phyloP scores from a whole-genome alignment of 1,140 invertebrate genomes.

The Metopolophium dirhodum region DNA sequence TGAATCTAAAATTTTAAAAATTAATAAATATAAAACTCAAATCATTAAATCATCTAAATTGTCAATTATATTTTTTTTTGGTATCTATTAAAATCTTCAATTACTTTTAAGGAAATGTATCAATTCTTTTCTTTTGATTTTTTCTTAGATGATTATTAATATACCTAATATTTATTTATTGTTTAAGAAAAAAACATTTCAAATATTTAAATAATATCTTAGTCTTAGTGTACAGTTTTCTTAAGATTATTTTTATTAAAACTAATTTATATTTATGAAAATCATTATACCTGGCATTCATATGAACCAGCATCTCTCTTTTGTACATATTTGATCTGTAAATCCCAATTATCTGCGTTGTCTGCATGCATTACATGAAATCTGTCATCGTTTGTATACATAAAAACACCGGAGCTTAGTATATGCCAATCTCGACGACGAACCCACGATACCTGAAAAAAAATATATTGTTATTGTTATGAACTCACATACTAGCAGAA shows the following conservation, averaged over 20 bases:
- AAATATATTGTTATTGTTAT: not conserved
- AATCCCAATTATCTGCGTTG: conserved; percentile 85
- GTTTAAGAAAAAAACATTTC: not conserved
- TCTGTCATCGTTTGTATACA: conserved; percentile 90
- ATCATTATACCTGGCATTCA: conserved; percentile 85
- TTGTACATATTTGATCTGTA: conserved; percentile 92
- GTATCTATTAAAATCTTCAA: too few species aligned
- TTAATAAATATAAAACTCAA: too few species aligned
- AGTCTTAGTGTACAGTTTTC: not conserved
- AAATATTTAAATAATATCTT: not conserved
- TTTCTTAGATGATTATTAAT: not conserved
- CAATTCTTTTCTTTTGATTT: too few species aligned
- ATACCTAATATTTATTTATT: not conserved
- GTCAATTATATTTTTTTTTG: too few species aligned
- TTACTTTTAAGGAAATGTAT: too few species aligned
- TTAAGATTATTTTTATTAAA: not conserved
- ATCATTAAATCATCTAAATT: too few species aligned
- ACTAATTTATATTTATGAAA: not conserved
- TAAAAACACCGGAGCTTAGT: conserved; percentile 85
- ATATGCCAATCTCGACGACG: conserved; percentile 90
- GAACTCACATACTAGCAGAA: not conserved
- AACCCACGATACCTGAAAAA: conserved; percentile 85
- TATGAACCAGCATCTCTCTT: conserved; percentile 91
- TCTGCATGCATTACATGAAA: conserved; percentile 81
- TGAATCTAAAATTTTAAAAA: too few species aligned